phyloP scores from a whole-genome alignment of 2,888 invertebrate genomes.

The Protula sp. region DNA sequence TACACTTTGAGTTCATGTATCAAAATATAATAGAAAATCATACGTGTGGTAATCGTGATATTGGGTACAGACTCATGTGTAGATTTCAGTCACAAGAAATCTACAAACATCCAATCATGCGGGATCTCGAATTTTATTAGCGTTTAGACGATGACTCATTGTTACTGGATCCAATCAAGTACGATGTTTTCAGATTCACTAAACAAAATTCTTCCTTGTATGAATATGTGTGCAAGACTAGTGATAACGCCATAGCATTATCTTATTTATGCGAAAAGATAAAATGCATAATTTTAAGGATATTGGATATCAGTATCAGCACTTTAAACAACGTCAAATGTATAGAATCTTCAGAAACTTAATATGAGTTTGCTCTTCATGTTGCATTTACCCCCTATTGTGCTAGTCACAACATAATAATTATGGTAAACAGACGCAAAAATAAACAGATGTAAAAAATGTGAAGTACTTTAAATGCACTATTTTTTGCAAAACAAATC shows the following conservation, averaged over 20 bases:
- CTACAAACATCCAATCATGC: constrained; percentile 20
- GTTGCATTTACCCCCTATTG: too few relatives aligned
- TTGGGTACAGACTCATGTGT: constrained; percentile 27
- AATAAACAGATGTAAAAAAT: too few relatives aligned
- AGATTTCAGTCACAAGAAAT: constrained; percentile 24
- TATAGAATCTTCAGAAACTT: too few relatives aligned
- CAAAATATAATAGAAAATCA: constrained; percentile 1
- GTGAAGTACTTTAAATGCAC: too few relatives aligned
- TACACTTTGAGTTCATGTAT: constrained; percentile 15
- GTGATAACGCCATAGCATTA: constrained; percentile 20
- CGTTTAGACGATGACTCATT: constrained; percentile 27
- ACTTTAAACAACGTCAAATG: too few relatives aligned
- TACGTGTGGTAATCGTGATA: constrained; percentile 11
- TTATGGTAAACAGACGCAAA: too few relatives aligned
- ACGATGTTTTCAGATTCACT: constrained; percentile 25
- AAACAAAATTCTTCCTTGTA: constrained; percentile 9
- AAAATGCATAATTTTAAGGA: constrained; percentile 16
- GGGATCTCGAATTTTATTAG: constrained; percentile 22
- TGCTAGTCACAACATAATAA: too few relatives aligned
- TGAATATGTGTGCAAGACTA: constrained; percentile 16
- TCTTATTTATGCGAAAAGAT: constrained; percentile 17
- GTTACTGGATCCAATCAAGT: constrained; percentile 11
- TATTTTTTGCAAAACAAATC: too few relatives aligned
- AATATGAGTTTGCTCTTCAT: too few relatives aligned
- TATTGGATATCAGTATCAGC: constrained; percentile 18